These are phyloP conservation scores for Neoitamus cyanurus DNA, from an alignment of 2,888 invertebrate species.

Conservation along the genomic window DNA sequence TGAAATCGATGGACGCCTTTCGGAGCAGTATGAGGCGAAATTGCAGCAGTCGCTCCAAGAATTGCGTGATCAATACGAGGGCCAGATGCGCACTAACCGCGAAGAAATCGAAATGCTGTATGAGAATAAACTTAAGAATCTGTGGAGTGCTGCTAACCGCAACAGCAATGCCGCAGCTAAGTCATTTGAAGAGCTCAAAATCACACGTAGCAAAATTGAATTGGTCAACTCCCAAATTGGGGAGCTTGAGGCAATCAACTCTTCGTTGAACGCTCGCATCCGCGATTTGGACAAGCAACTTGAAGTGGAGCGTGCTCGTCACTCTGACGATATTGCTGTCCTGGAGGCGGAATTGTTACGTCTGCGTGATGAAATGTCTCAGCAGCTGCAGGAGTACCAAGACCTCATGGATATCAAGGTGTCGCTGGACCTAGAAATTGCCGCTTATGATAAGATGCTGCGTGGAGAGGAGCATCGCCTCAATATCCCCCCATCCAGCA, in stretches of 20 bases:
- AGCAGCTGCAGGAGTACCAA: slow-evolving; percentile 92
- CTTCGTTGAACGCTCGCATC: slow-evolving; percentile 76
- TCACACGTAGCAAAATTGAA: slow-evolving; percentile 81
- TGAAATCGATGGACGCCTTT: slow-evolving; percentile 91
- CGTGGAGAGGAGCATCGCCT: slow-evolving; percentile 80
- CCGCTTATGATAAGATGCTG: slow-evolving; percentile 88
- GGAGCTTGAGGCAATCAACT: slow-evolving; percentile 81
- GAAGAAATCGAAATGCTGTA: slow-evolving; percentile 84
- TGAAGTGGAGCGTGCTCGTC: slow-evolving; percentile 82
- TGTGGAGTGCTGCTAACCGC: slow-evolving; percentile 78
- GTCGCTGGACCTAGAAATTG: slow-evolving; percentile 88
- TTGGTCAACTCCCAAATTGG: slow-evolving; percentile 77
- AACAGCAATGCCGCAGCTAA: slow-evolving; percentile 78
- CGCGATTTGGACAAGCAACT: slow-evolving; percentile 86
- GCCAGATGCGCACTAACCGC: slow-evolving; percentile 86
- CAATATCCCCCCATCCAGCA: slow-evolving; percentile 62
- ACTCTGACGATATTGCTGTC: slow-evolving; percentile 78
- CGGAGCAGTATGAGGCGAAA: slow-evolving; percentile 94
- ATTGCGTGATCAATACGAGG: slow-evolving; percentile 92
- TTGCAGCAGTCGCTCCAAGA: slow-evolving; percentile 91
- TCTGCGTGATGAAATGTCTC: slow-evolving; percentile 86
- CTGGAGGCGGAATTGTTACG: slow-evolving; percentile 83
- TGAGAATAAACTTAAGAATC: slow-evolving; percentile 76
- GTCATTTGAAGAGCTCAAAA: slow-evolving; percentile 85
- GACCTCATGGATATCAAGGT: slow-evolving; percentile 98